Evolutionary conservation across 2,888 invertebrate species (phyloP), one percentile per base, ranked within the genome.

Genomic region (Heliconius hortense): DNA sequence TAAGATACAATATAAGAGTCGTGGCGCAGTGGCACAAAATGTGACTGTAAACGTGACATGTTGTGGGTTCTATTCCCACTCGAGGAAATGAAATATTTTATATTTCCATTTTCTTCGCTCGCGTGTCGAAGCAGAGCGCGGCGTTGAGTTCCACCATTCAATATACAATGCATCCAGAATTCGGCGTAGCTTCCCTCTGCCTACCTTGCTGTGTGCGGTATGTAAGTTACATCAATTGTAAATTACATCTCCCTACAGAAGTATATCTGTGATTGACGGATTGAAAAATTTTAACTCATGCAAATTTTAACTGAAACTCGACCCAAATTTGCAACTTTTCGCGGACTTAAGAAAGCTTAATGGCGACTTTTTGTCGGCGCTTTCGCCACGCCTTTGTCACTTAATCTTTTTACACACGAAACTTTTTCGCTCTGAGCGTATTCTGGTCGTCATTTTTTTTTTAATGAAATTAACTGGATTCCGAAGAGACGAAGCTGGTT

Each of bases 361-460:
- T 76, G 75, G 76, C 78, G 73, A 80, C 77, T 80, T 80, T 78
- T 79, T 79, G 78, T 79, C 76, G 39, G 68, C 67, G 62, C 69
- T 70, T 72, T 74, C 69, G 63, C 76, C 69, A 74, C 77, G 78
- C 78, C 77, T 78, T 78, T 78, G 78, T 79, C 80, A 77, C 78
- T 79, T 79, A 79, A 80, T 80, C 77, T 79, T 80, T 80, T 77
- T 78, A 69, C 63, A n/a, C 39, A 73, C 62, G 63, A 74, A 80
- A 78, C 74, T 80, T 80, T 48, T 75, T 28, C 75, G 73, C 62
- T 64, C 56, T 74, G 74, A 75, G 68, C 79, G 75, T 77, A 76
- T 77, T 73, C 70, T 56, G 73, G n/a, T 64, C 59, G 39, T 62
- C 53, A 67, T 76, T 73, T 76, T 78, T 73, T 75, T 74, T 76